Conservation (phyloP, 1,140 invertebrate species). For the Euwallacea similis region DNA sequence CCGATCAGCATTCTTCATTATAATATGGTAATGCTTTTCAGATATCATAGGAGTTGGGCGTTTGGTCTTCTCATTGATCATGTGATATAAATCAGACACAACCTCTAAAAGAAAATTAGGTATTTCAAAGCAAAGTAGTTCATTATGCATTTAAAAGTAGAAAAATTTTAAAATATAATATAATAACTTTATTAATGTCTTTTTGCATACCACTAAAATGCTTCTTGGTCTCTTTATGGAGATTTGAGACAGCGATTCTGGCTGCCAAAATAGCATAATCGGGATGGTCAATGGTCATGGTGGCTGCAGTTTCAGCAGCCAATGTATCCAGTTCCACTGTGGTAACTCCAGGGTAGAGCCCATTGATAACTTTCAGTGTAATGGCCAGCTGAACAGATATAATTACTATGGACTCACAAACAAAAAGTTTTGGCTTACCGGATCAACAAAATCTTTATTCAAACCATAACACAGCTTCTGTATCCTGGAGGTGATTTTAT, state of each 20-base stretch:
- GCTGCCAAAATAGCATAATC: constrained; percentile 97
- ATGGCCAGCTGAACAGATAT: constrained; percentile 55
- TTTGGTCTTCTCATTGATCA: constrained; percentile 73
- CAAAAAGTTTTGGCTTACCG: constrained; percentile 65
- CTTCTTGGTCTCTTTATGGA: constrained; percentile 96
- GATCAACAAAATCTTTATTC: constrained; percentile 95
- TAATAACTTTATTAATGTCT: background rate
- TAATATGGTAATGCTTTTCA: constrained; percentile 78
- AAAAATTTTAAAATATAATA: background rate
- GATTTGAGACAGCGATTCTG: constrained; percentile 93
- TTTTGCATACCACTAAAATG: constrained; percentile 73
- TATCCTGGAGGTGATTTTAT: constrained; percentile 97
- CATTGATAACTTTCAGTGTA: constrained; percentile 87
- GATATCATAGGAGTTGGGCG: constrained; percentile 81
- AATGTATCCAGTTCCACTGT: constrained; percentile 97
- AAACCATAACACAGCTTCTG: constrained; percentile 94
- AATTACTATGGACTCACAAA: too few relatives aligned
- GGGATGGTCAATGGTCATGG: constrained; percentile 94
- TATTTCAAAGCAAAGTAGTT: too few relatives aligned
- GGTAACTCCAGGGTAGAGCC: constrained; percentile 93
- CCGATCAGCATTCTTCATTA: constrained; percentile 83
- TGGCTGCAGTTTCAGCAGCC: constrained; percentile 94
- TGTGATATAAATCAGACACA: constrained; percentile 82
- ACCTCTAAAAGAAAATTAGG: constrained; percentile 79
- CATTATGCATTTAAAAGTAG: background rate